Evolutionary conservation across 2,113 vertebrate species (phyloP).

Genomic region (Blennius ocellaris): DNA sequence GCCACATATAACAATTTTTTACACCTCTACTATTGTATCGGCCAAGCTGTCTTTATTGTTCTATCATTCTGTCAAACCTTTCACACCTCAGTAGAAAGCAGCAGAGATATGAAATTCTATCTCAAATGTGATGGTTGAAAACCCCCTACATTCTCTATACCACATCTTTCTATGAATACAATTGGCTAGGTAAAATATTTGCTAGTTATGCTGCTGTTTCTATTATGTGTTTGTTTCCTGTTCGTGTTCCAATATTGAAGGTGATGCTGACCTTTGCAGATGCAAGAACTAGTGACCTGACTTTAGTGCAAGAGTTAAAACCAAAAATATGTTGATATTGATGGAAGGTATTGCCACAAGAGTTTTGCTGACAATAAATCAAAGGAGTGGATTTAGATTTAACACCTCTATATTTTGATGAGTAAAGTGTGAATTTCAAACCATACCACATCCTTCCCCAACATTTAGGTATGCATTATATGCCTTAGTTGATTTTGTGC

Average conservation of each 20-base stretch:
- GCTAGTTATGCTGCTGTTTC: neutral
- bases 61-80: conserved; percentile 63
- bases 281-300: conserved; percentile 10
- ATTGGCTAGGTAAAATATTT: conserved; percentile 14
- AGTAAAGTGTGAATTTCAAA: too few species aligned
- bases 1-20: conserved; percentile 52
- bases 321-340: too few species aligned
- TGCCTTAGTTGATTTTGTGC: too few species aligned
- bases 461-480: too few species aligned
- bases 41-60: conserved; percentile 58
- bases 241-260: conserved; percentile 34
- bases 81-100: conserved; percentile 56
- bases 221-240: neutral
- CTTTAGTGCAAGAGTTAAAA: conserved; percentile 14
- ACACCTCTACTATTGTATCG: conserved; percentile 35
- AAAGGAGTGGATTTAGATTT: too few species aligned
- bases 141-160: neutral
- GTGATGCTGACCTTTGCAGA: conserved; percentile 35
- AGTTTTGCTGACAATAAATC: neutral
- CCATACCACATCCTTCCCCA: too few species aligned
- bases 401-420: too few species aligned
- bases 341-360: neutral
- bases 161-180: conserved; percentile 19
- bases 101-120: conserved; percentile 11
- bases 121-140: neutral